These are phyloP conservation scores for Drosophila anceps DNA, from an alignment of 2,888 invertebrate species.

Conservation along the genomic window DNA sequence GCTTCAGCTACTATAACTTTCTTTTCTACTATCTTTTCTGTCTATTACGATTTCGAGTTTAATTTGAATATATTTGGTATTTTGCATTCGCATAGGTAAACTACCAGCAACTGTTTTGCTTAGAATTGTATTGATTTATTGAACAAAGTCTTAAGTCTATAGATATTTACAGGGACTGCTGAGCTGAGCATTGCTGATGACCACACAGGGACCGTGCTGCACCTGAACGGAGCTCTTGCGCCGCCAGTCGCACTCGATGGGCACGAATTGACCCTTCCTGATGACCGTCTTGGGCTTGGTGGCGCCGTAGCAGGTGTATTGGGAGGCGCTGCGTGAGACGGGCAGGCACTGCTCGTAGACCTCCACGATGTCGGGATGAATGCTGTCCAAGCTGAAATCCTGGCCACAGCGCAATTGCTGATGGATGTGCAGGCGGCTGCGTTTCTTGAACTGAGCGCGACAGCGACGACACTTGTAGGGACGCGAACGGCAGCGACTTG, in stretches of 20 bases:
- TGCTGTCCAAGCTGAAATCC: slow-evolving; percentile 64
- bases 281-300: slow-evolving; percentile 63
- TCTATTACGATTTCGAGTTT: too few species aligned
- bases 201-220: slow-evolving; percentile 63
- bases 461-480: slow-evolving; percentile 52
- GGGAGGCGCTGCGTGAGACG: slow-evolving; percentile 58
- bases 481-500: slow-evolving; percentile 3
- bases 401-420: slow-evolving; percentile 64
- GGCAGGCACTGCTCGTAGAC: slow-evolving; percentile 69
- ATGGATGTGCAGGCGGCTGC: slow-evolving; percentile 59
- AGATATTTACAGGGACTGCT: slow-evolving; percentile 56
- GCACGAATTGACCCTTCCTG: slow-evolving; percentile 60
- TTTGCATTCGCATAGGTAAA: background rate
- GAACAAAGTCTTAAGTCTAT: slow-evolving; percentile 8
- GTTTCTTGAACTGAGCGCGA: slow-evolving; percentile 38
- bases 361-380: slow-evolving; percentile 67
- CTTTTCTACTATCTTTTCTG: too few species aligned
- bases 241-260: slow-evolving; percentile 68
- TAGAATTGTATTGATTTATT: slow-evolving; percentile 37
- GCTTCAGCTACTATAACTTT: too few species aligned
- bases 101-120: background rate
- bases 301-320: slow-evolving; percentile 66
- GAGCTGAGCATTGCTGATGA: slow-evolving; percentile 60
- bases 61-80: too few species aligned
- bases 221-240: slow-evolving; percentile 63